Conservation (phyloP, 2,888 invertebrate species). For the Meiosimyza decipiens region DNA sequence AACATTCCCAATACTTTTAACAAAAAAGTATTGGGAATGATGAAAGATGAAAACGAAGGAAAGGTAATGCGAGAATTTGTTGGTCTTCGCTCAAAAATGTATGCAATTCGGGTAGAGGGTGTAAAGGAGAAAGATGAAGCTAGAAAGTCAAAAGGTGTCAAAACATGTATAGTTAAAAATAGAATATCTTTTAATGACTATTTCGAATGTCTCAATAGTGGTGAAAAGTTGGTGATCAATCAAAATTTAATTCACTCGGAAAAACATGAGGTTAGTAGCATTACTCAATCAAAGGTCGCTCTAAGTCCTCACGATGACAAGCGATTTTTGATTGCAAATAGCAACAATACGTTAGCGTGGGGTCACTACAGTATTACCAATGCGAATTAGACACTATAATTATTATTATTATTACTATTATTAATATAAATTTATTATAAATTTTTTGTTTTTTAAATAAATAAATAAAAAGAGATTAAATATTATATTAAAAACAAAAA, state of each 20-base stretch:
- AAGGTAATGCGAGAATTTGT: conserved; percentile 39
- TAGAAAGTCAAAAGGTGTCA: conserved; percentile 18
- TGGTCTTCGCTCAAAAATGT: conserved; percentile 37
- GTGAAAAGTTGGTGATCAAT: not conserved
- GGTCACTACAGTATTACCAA: not conserved
- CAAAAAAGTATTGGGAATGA: conserved; percentile 33
- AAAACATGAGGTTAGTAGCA: not conserved
- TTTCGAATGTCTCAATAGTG: not conserved
- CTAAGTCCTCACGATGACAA: conserved; percentile 21
- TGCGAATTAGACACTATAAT: too few species aligned
- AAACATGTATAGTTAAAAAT: conserved; percentile 13
- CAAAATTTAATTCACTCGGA: not conserved
- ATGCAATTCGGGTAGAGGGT: conserved; percentile 21
- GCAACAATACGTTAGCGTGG: conserved; percentile 12
- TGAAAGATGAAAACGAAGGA: conserved; percentile 42
- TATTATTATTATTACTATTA: too few species aligned
- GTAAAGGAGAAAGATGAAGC: not conserved
- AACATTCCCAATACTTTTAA: not conserved
- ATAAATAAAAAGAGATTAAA: too few species aligned
- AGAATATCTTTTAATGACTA: not conserved
- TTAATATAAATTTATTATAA: too few species aligned
- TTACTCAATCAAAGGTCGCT: conserved; percentile 6
- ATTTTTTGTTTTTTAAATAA: too few species aligned
- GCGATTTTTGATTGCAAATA: conserved; percentile 2
- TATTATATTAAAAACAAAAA: too few species aligned